Conservation (phyloP, 1,140 invertebrate genomes). For the Melanaphis sacchari region DNA sequence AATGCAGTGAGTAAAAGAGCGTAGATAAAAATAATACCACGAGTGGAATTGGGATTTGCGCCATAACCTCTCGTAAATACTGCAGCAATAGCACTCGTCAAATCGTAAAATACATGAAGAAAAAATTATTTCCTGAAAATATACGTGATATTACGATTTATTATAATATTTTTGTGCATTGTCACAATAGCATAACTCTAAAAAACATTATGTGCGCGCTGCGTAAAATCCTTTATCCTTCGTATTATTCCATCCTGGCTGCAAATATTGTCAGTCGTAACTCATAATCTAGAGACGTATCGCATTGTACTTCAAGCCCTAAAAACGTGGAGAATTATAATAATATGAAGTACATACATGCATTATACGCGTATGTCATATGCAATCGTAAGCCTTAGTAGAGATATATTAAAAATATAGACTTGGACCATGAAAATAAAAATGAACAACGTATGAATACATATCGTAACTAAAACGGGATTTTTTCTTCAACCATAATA, state of each 20-base stretch:
- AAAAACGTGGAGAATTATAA: background rate
- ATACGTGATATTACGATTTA: background rate
- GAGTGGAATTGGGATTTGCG: background rate
- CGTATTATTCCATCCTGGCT: background rate
- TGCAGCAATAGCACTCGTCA: background rate
- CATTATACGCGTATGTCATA: background rate
- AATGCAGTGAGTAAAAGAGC: background rate
- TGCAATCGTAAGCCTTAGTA: background rate
- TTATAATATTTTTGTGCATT: background rate
- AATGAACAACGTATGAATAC: background rate
- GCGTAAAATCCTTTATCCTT: slow-evolving; percentile 12
- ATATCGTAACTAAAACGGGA: background rate
- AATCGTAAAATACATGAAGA: background rate
- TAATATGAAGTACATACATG: background rate
- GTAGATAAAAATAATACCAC: background rate
- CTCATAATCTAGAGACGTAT: background rate
- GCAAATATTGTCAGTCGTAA: background rate
- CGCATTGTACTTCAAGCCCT: background rate
- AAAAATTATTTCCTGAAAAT: background rate
- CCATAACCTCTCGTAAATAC: background rate
- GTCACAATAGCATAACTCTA: slow-evolving; percentile 27
- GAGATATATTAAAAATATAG: background rate
- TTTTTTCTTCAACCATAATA: background rate
- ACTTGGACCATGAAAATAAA: background rate
- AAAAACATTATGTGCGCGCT: background rate